Evolutionary conservation across 2,888 invertebrate genomes (phyloP).

Genomic region (Euzetes globulus): DNA sequence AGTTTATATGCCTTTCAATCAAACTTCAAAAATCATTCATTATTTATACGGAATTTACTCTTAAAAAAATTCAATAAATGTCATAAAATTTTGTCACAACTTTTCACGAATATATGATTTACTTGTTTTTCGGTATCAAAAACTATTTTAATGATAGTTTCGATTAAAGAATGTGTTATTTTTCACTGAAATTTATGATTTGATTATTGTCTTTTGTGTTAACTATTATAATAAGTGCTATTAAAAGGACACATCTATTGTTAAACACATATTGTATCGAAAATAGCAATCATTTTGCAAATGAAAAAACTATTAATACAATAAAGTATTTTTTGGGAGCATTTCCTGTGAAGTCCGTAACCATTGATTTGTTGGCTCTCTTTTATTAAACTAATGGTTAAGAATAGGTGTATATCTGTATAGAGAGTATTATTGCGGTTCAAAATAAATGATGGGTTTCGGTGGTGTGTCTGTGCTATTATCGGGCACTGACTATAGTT

Average conservation of each 20-base stretch:
- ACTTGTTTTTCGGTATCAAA: not conserved
- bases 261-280: not conserved
- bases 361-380: constrained; percentile 20
- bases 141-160: not conserved
- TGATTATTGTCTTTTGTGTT: not conserved
- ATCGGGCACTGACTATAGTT: not conserved
- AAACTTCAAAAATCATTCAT: no score
- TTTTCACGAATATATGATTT: not conserved
- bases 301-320: not conserved
- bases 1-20: no score
- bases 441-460: constrained; percentile 2
- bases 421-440: not conserved
- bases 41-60: no score
- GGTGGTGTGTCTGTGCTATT: not conserved
- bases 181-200: not conserved
- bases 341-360: constrained; percentile 1
- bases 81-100: no score
- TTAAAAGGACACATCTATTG: not conserved
- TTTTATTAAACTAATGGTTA: constrained; percentile 25
- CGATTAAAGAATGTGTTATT: not conserved
- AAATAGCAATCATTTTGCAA: no score
- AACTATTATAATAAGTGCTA: no score
- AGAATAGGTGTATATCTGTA: not conserved
- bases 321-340: not conserved
- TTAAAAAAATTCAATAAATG: no score